Percentiles rank a stretch among this genome's conserved stretches.
These are phyloP conservation scores for Tamias sibiricus DNA, from an alignment of 2,113 vertebrate genomes.

Conservation along the genomic window DNA sequence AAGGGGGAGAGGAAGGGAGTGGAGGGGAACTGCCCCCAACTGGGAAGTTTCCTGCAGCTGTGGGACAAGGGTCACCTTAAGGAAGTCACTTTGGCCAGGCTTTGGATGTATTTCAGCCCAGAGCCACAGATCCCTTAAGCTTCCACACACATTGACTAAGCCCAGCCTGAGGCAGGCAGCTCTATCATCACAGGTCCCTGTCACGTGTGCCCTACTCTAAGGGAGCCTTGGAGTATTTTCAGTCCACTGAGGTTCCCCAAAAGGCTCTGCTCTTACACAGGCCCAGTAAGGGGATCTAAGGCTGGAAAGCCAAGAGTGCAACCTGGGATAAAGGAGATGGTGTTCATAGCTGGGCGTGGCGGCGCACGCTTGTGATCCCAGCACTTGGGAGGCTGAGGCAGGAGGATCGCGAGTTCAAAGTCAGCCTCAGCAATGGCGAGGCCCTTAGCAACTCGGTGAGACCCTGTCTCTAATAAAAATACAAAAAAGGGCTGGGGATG, in stretches of 20 bases:
- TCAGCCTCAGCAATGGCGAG: too few relatives aligned
- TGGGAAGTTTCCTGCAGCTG: slow-evolving; percentile 39
- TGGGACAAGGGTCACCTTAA: slow-evolving; percentile 51
- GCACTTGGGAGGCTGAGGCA: too few relatives aligned
- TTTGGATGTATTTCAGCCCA: not conserved
- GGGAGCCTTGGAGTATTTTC: not conserved
- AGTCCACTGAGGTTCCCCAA: not conserved
- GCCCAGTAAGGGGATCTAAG: not conserved
- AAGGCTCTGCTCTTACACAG: not conserved
- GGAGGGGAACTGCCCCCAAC: slow-evolving; percentile 3
- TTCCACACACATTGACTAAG: not conserved
- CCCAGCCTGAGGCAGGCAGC: not conserved
- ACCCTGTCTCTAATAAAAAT: too few relatives aligned
- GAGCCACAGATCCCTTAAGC: not conserved
- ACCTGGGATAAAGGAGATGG: too few relatives aligned
- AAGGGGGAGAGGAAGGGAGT: slow-evolving; percentile 1
- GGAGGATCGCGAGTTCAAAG: too few relatives aligned
- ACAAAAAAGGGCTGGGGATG: too few relatives aligned
- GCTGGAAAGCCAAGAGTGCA: not conserved
- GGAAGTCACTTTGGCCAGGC: slow-evolving; percentile 1
- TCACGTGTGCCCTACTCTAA: not conserved
- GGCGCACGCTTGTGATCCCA: too few relatives aligned
- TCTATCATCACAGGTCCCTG: not conserved
- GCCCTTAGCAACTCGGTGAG: too few relatives aligned
- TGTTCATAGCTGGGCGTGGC: too few relatives aligned